Conservation (phyloP, 2,888 invertebrate species). For the Copidosoma aretas region DNA sequence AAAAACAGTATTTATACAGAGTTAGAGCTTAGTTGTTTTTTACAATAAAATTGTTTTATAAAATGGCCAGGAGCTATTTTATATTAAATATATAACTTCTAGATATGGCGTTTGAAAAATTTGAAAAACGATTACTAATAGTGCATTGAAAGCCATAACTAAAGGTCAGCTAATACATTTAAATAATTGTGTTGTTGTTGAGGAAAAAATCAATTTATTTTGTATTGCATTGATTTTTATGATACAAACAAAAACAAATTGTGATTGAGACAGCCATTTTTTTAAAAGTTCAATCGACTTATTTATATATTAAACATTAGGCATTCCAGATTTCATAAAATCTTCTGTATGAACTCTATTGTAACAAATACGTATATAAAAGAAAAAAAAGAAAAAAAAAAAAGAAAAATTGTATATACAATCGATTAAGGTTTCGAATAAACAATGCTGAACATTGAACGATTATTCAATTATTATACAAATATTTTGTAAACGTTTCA, state of each 20-base stretch:
- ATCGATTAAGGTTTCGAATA: slow-evolving; percentile 57
- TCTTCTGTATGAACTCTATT: slow-evolving; percentile 39
- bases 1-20: not conserved
- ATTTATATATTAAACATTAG: slow-evolving; percentile 47
- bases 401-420: slow-evolving; percentile 58
- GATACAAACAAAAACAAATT: not conserved
- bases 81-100: not conserved
- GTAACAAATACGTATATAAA: slow-evolving; percentile 39
- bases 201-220: not conserved
- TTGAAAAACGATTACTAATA: too few species aligned
- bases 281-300: not conserved
- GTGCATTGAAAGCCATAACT: too few species aligned
- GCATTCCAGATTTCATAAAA: slow-evolving; percentile 58
- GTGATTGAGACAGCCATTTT: not conserved
- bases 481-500: slow-evolving; percentile 32
- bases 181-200: too few species aligned
- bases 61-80: not conserved
- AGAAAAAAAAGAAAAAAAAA: slow-evolving; percentile 46
- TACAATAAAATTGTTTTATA: not conserved
- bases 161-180: too few species aligned
- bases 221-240: not conserved
- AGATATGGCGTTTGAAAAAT: not conserved
- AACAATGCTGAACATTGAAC: slow-evolving; percentile 47
- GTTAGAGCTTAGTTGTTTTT: not conserved
- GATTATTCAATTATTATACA: slow-evolving; percentile 30